Evolutionary conservation across 2,888 invertebrate genomes (phyloP), one percentile per base, ranked within the genome.

Genomic region (Stictocephala bisonia): DNA sequence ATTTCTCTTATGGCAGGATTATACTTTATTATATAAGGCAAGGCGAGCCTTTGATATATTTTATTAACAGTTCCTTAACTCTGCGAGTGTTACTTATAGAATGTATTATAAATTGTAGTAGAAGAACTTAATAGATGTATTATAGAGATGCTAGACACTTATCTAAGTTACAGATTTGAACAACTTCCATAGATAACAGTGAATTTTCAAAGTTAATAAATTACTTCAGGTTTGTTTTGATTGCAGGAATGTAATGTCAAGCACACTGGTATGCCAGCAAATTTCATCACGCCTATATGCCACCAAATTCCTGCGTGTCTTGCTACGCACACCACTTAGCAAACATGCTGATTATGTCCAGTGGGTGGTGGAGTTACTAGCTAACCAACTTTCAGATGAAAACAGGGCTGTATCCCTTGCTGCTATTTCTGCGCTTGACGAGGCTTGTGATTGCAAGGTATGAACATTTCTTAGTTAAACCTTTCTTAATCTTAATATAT

Each of bases 401-500:
- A 93, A 93, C 73, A 90, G 90, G 76, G 88, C 91, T 41, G 93
- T 98, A 27, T 91, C 92, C 7, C 86, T 93, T 78, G 89, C 92
- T 9, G 95, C 97, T 3, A 86, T 96, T 70, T 89, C 91, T 77
- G 91, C 93, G 72, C 86, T 98, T 50, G 94, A 96, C 81, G 98
- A 98, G 86, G 95, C 96, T n/a, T 94, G 94, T 82, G 95, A 95
- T 84, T 91, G 95, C 77, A 90, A 92, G 82, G 93, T 93, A 80
- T 87, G 87, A 83, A 71, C 18, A 51, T 15, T 35, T 7, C 13
- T 35, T 35, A 48, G 51, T 22, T 53, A 35, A 75, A 11, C 29
- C 31, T 15, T 2, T 58, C 13, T 69, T 13, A 75, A 24, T 27
- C 71, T 41, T 35, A 11, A 35, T 58, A n/a, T n/a, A n/a, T n/a